These are phyloP conservation scores for Progne subis DNA, from an alignment of 2,113 vertebrate genomes.

Conservation along the genomic window DNA sequence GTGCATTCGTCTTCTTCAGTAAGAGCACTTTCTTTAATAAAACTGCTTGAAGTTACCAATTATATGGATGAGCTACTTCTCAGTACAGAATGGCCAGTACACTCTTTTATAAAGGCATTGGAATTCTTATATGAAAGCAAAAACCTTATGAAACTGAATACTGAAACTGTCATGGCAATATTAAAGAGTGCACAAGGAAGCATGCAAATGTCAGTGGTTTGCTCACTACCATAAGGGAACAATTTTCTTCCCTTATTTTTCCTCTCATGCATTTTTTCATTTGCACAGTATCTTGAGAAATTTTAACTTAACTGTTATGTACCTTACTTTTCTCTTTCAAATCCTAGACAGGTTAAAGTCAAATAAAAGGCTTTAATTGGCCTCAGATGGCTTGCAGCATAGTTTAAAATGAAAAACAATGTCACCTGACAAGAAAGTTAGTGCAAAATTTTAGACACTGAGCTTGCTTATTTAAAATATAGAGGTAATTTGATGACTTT, in stretches of 20 bases:
- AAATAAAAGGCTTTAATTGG: neutral
- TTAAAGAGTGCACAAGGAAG: constrained; percentile 5
- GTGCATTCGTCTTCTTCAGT: neutral
- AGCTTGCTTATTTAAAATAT: neutral
- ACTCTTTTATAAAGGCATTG: neutral
- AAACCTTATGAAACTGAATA: neutral
- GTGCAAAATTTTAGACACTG: neutral
- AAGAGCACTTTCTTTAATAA: constrained; percentile 44
- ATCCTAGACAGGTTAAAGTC: neutral
- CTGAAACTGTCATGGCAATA: neutral
- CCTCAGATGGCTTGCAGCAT: neutral
- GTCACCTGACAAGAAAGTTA: neutral
- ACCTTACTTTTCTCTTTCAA: neutral
- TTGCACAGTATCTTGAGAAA: neutral
- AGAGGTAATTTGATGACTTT: neutral
- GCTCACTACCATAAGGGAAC: neutral
- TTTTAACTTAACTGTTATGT: neutral
- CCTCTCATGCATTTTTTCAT: neutral
- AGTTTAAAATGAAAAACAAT: neutral
- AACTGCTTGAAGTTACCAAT: constrained; percentile 27
- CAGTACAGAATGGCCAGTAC: neutral
- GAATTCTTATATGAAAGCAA: constrained; percentile 15
- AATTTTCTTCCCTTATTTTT: constrained; percentile 22
- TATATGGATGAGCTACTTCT: constrained; percentile 47
- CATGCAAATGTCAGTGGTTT: constrained; percentile 34